Evolutionary conservation across 2,888 invertebrate species (phyloP).

Genomic region (Ormyrus pomaceus): DNA sequence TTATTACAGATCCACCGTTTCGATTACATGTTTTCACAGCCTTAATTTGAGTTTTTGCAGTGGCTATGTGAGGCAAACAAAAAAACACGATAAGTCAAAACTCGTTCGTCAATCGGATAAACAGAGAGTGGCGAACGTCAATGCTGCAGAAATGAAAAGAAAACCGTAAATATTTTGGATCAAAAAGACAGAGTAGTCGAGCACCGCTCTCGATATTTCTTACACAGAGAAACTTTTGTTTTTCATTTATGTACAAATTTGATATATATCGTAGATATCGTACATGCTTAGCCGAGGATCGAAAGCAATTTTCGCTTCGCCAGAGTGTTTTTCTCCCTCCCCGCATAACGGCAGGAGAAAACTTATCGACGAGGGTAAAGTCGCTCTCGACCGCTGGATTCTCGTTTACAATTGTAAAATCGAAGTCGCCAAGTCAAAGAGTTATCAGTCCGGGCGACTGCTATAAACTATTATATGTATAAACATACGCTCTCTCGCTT

Average conservation of each 20-base stretch:
- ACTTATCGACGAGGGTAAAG: slow-evolving; percentile 4
- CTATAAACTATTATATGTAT: slow-evolving; percentile 30
- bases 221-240: slow-evolving; percentile 19
- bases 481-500: slow-evolving; percentile 17
- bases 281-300: not conserved
- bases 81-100: slow-evolving; percentile 5
- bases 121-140: no score
- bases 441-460: slow-evolving; percentile 41
- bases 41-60: slow-evolving; percentile 49
- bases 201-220: slow-evolving; percentile 11
- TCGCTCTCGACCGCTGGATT: not conserved
- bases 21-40: slow-evolving; percentile 55
- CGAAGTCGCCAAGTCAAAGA: slow-evolving; percentile 30
- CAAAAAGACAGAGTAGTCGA: no score
- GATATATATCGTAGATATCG: slow-evolving; percentile 35
- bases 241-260: slow-evolving; percentile 43
- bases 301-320: not conserved
- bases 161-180: no score
- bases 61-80: slow-evolving; percentile 48
- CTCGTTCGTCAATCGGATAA: no score
- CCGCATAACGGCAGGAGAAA: not conserved
- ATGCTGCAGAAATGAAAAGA: no score
- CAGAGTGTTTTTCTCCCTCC: not conserved
- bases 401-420: not conserved
- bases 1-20: slow-evolving; percentile 35